Percentiles rank a stretch among this genome's conserved stretches.
These are phyloP conservation scores for Quiscalus mexicanus DNA, from an alignment of 2,113 vertebrate genomes.

Conservation along the genomic window DNA sequence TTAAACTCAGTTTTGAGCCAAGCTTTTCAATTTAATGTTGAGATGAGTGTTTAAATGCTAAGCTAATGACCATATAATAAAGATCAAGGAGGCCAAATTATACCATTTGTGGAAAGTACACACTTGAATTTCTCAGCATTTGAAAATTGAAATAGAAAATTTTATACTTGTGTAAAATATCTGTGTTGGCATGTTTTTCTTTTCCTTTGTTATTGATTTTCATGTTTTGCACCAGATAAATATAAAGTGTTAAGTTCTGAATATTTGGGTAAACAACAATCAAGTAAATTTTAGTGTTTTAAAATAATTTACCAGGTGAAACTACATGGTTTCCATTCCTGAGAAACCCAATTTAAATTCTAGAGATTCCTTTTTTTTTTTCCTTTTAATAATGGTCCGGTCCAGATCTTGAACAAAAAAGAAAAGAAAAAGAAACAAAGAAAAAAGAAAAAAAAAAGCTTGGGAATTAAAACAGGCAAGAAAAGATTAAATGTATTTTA, in stretches of 20 bases:
- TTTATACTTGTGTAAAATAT: not conserved
- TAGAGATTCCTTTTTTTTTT: constrained; percentile 4
- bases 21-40: constrained; percentile 1
- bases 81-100: constrained; percentile 49
- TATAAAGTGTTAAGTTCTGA: not conserved
- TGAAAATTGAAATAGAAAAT: not conserved
- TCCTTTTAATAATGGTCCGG: constrained; percentile 7
- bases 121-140: not conserved
- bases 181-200: not conserved
- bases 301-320: not conserved
- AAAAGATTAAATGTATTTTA: constrained; percentile 49
- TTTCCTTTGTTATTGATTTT: not conserved
- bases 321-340: not conserved
- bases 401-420: constrained; percentile 34
- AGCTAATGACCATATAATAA: not conserved
- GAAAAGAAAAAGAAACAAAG: not conserved
- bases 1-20: constrained; percentile 49
- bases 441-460: not conserved
- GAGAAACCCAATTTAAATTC: constrained; percentile 29
- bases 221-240: not conserved
- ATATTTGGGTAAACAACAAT: not conserved
- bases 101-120: constrained; percentile 10
- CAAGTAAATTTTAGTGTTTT: not conserved
- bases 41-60: constrained; percentile 7
- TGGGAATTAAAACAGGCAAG: constrained; percentile 52